Percentiles rank a stretch among this genome's conserved stretches.
Conservation (phyloP, 2,113 vertebrate species). For the Erythrocebus patas region DNA sequence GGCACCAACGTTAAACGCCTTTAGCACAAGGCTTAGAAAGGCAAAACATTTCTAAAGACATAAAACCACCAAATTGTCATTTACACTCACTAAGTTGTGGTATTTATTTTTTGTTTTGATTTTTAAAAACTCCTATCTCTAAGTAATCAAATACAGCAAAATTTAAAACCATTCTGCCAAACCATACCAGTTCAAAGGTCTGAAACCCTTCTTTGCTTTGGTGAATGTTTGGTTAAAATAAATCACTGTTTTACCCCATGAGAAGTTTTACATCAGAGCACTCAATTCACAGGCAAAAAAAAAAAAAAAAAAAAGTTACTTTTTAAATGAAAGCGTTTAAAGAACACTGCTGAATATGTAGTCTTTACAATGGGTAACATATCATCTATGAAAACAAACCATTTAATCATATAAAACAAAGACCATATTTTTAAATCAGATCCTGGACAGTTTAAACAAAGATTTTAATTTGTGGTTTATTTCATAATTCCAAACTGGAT, state of each 20-base stretch:
- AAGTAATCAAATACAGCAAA: constrained; percentile 34
- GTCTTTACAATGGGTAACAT: constrained; percentile 2
- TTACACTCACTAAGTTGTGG: background rate
- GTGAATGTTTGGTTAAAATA: constrained; percentile 64
- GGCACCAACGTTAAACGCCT: constrained; percentile 44
- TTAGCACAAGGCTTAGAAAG: constrained; percentile 39
- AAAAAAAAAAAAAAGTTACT: background rate
- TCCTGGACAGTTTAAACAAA: constrained; percentile 8
- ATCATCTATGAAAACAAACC: constrained; percentile 35
- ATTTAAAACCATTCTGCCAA: constrained; percentile 38
- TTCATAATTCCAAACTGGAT: constrained; percentile 6
- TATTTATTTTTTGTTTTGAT: background rate
- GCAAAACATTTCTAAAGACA: constrained; percentile 18
- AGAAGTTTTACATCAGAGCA: constrained; percentile 33
- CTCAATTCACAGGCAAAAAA: constrained; percentile 32
- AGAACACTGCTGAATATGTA: constrained; percentile 15
- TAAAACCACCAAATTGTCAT: constrained; percentile 17
- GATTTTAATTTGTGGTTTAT: constrained; percentile 61
- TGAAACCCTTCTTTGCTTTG: constrained; percentile 63
- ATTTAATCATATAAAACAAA: constrained; percentile 52
- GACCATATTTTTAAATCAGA: constrained; percentile 31
- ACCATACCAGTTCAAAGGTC: constrained; percentile 43
- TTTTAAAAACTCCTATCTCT: background rate
- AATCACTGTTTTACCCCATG: constrained; percentile 34
- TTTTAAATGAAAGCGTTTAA: constrained; percentile 40